A percentile compares a stretch with the other conserved stretches of the same genome.
These are phyloP conservation scores for Buathra laborator DNA, from an alignment of 2,888 invertebrate genomes.

Conservation along the genomic window DNA sequence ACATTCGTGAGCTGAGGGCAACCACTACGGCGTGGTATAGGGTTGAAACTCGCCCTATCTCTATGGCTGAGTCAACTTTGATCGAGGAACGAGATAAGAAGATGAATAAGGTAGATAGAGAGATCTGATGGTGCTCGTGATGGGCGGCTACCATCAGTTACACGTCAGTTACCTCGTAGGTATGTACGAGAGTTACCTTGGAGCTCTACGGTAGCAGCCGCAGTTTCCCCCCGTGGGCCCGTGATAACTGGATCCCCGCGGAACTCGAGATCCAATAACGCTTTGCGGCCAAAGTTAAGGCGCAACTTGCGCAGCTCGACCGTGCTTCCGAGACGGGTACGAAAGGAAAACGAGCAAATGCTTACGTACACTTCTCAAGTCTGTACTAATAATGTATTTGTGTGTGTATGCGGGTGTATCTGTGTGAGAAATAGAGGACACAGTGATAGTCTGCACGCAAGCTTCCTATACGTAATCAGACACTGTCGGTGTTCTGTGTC, in stretches of 20 bases:
- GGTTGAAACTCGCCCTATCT: background rate
- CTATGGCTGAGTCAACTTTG: conserved; percentile 24
- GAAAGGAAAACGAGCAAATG: conserved; percentile 44
- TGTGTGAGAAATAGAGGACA: background rate
- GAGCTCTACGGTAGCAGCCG: conserved; percentile 27
- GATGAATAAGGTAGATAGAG: conserved; percentile 18
- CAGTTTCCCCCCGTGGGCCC: conserved; percentile 34
- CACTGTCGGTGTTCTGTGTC: background rate
- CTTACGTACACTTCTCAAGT: conserved; percentile 6
- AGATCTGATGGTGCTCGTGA: conserved; percentile 22
- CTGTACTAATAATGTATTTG: conserved; percentile 15
- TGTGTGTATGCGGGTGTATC: background rate
- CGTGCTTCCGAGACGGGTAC: conserved; percentile 16
- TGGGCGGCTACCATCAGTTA: conserved; percentile 44
- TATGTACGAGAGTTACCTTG: conserved; percentile 52
- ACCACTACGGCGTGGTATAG: background rate
- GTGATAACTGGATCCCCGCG: conserved; percentile 39
- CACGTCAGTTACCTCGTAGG: conserved; percentile 35
- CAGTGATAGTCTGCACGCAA: background rate
- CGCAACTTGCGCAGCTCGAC: background rate
- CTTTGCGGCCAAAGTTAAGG: conserved; percentile 38
- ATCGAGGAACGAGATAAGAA: conserved; percentile 13
- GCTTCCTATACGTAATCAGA: conserved; percentile 1
- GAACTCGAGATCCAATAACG: conserved; percentile 53
- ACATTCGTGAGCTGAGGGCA: background rate